Percentiles rank a stretch among this genome's conserved stretches.
These are phyloP conservation scores for Galeopsomyia nigrocyanea DNA, from an alignment of 2,888 invertebrate genomes.

Conservation along the genomic window DNA sequence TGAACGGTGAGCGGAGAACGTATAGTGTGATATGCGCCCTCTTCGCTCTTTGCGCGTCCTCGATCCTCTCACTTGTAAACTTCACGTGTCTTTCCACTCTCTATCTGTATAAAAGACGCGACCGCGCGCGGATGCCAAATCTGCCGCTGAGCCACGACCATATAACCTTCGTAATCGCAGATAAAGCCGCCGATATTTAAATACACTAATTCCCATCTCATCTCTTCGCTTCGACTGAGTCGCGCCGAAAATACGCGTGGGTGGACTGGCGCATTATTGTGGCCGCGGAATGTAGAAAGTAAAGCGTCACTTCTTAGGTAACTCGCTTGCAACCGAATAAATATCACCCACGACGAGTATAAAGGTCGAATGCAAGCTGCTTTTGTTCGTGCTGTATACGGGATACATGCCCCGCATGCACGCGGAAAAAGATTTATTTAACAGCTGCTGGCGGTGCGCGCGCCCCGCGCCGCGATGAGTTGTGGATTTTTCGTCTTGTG, in stretches of 20 bases:
- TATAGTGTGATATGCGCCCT: slow-evolving; percentile 10
- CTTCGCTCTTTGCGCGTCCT: slow-evolving; percentile 38
- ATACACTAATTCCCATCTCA: no score
- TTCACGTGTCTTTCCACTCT: not conserved
- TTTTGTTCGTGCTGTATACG: no score
- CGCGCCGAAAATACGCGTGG: slow-evolving; percentile 42
- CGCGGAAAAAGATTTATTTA: no score
- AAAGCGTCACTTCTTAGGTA: slow-evolving; percentile 66
- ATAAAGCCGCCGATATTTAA: no score
- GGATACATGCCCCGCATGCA: no score
- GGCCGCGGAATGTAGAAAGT: slow-evolving; percentile 67
- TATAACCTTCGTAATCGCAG: no score
- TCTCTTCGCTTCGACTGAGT: no score
- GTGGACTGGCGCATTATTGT: slow-evolving; percentile 62
- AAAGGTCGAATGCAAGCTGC: no score
- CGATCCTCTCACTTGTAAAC: slow-evolving; percentile 43
- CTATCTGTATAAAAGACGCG: slow-evolving; percentile 4
- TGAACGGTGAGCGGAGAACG: slow-evolving; percentile 2
- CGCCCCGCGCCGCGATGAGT: not conserved
- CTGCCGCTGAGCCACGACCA: not conserved
- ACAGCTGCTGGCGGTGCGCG: slow-evolving; percentile 16
- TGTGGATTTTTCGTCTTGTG: no score
- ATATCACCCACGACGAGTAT: no score
- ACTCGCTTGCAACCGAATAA: slow-evolving; percentile 47
- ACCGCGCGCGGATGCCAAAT: not conserved